Percentiles rank a stretch among this genome's conserved stretches.
These are phyloP conservation scores for Caenorhabditis sp. DNA, from an alignment of 2,888 invertebrate species.

Conservation along the genomic window DNA sequence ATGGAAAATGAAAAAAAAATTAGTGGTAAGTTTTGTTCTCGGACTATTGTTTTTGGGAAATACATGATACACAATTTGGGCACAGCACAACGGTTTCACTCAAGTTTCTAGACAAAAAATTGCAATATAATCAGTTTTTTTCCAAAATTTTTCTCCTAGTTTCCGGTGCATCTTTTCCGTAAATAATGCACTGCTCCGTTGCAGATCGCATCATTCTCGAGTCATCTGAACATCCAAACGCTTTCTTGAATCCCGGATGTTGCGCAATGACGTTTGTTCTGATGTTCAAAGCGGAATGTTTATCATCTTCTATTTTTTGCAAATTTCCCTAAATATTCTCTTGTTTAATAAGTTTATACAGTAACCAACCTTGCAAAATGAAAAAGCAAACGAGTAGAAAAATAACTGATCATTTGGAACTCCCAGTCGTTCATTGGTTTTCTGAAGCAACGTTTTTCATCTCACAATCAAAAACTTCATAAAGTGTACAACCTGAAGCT, in stretches of 20 bases:
- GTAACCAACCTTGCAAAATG: background rate
- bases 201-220: constrained; percentile 23
- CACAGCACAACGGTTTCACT: no score
- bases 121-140: background rate
- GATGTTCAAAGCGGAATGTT: constrained; percentile 13
- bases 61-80: no score
- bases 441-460: no score
- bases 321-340: background rate
- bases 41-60: no score
- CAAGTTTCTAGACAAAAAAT: no score
- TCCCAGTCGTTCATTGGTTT: background rate
- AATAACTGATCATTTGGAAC: constrained; percentile 18
- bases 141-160: background rate
- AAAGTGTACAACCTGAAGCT: background rate
- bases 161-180: constrained; percentile 25
- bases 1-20: no score
- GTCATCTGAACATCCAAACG: constrained; percentile 26
- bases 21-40: no score
- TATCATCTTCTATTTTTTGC: background rate
- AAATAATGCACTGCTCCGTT: constrained; percentile 17
- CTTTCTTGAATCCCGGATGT: constrained; percentile 13
- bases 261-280: constrained; percentile 7
- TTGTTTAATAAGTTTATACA: background rate
- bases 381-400: constrained; percentile 6
- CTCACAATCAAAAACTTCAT: background rate